Conservation (phyloP, 2,797 vertebrate species). For the Anolis apletophallus region DNA sequence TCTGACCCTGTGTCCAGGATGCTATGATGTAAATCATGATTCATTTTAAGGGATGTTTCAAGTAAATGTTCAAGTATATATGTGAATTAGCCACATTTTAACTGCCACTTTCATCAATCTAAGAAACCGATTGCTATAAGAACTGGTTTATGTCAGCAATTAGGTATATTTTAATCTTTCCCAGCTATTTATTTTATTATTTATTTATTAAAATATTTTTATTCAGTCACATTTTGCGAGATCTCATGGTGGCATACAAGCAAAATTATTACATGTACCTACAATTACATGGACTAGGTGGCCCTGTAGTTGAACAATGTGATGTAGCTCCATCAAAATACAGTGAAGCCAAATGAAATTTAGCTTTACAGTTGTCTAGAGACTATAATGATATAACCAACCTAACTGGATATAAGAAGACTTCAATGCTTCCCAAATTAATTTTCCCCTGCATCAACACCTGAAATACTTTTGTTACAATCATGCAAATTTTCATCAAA, state of each 20-base stretch:
- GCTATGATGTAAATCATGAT: neutral
- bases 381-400: neutral
- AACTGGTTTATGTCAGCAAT: neutral
- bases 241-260: too few species aligned
- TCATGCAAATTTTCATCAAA: constrained; percentile 1
- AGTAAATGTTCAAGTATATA: neutral
- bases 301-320: neutral
- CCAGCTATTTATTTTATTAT: too few species aligned
- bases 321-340: neutral
- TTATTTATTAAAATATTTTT: too few species aligned
- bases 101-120: neutral
- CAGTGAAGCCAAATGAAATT: neutral
- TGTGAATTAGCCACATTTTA: neutral
- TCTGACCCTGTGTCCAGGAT: neutral
- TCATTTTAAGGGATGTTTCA: neutral
- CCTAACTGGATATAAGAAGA: neutral
- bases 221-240: too few species aligned
- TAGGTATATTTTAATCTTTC: neutral
- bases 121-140: neutral
- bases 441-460: neutral
- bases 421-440: neutral
- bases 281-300: neutral
- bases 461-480: constrained; percentile 6
- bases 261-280: too few species aligned
- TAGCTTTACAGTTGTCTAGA: neutral